Evolutionary conservation across 2,113 vertebrate species (phyloP).

Genomic region (Syngnathus floridae): DNA sequence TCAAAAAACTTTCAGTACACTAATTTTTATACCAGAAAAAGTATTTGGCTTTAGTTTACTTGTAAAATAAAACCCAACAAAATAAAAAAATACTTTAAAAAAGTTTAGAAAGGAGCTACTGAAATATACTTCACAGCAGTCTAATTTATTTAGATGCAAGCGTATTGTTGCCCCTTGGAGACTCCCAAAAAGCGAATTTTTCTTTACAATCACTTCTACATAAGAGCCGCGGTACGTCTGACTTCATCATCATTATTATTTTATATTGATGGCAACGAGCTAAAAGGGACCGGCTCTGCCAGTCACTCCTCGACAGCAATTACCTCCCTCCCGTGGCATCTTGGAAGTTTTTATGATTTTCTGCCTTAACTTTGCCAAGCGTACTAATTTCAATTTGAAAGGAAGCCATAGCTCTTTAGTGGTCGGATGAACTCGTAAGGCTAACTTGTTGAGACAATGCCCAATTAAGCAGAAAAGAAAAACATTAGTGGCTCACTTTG

Average conservation of each 20-base stretch:
- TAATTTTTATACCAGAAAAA: background rate
- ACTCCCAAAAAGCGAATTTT: background rate
- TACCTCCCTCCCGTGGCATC: slow-evolving; percentile 15
- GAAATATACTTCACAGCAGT: background rate
- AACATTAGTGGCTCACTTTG: slow-evolving; percentile 72
- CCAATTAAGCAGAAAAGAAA: slow-evolving; percentile 69
- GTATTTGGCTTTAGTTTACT: background rate
- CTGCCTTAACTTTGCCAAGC: slow-evolving; percentile 44
- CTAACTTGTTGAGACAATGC: slow-evolving; percentile 68
- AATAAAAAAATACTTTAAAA: background rate
- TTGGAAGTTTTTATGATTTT: slow-evolving; percentile 40
- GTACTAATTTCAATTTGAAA: slow-evolving; percentile 57
- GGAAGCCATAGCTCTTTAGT: slow-evolving; percentile 52
- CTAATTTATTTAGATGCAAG: background rate
- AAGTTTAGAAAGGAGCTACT: background rate
- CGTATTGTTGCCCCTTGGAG: background rate
- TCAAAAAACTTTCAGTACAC: background rate
- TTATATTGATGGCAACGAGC: slow-evolving; percentile 32
- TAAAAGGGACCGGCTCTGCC: slow-evolving; percentile 23
- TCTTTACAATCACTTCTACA: background rate
- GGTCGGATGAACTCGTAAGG: slow-evolving; percentile 55
- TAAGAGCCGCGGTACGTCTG: background rate
- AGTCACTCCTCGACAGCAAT: slow-evolving; percentile 14
- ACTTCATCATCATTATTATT: slow-evolving; percentile 11
- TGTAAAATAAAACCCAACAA: background rate